These are phyloP conservation scores for Incurvaria masculella DNA, from an alignment of 2,888 invertebrate species.

Conservation along the genomic window DNA sequence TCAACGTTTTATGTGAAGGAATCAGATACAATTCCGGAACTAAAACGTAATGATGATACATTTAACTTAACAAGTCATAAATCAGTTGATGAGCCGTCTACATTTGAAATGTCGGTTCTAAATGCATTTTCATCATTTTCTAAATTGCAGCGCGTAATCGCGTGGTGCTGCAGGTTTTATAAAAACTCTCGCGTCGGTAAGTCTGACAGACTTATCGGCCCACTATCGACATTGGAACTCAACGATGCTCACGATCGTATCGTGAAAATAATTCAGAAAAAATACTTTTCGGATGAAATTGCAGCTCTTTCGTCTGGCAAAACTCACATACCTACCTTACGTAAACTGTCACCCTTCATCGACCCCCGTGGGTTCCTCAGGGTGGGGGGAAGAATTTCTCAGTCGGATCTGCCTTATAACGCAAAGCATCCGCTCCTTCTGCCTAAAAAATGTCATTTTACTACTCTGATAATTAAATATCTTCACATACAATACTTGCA, in stretches of 20 bases:
- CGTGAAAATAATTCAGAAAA: conserved; percentile 5
- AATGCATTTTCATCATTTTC: not conserved
- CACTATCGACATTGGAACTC: conserved; percentile 3
- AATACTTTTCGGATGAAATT: not conserved
- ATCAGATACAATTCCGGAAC: not conserved
- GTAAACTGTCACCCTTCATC: conserved; percentile 15
- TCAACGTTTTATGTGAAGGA: not conserved
- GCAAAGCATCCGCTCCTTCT: conserved; percentile 20
- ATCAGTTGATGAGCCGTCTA: not conserved
- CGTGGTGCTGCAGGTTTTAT: not conserved
- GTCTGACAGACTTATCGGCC: not conserved
- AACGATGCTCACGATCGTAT: conserved; percentile 1
- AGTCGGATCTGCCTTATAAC: conserved; percentile 15
- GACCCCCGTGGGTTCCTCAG: conserved; percentile 17
- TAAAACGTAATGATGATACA: not conserved
- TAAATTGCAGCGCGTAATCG: not conserved
- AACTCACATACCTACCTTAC: conserved; percentile 4
- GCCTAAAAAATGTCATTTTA: conserved; percentile 14
- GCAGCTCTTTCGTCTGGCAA: not conserved
- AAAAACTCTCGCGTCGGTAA: not conserved
- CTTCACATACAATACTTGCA: conserved; percentile 4
- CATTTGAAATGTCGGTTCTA: not conserved
- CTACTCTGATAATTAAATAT: conserved; percentile 7
- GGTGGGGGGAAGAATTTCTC: conserved; percentile 20
- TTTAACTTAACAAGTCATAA: not conserved